Evolutionary conservation across 2,797 vertebrate genomes (phyloP).

Genomic region (Muraenolepis orangiensis): DNA sequence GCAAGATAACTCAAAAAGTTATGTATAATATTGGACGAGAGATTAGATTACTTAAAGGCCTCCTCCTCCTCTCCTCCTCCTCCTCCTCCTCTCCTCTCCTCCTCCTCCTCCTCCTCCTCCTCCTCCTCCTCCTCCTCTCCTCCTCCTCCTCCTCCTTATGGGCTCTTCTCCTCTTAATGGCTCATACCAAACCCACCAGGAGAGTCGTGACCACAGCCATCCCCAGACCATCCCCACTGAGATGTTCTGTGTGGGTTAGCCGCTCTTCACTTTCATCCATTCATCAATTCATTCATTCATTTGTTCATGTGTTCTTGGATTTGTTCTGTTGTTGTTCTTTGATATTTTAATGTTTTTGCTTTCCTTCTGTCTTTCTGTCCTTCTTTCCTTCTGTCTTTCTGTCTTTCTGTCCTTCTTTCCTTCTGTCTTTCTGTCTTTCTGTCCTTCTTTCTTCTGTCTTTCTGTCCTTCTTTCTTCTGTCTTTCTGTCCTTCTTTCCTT

Average conservation of each 20-base stretch:
- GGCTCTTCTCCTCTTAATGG: conserved; percentile 44
- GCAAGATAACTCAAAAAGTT: no score
- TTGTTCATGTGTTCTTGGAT: no score
- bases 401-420: no score
- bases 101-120: conserved; percentile 21
- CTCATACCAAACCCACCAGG: conserved; percentile 67
- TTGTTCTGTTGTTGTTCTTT: no score
- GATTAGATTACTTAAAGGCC: no score
- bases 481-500: neutral
- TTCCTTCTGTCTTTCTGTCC: no score
- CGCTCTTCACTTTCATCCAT: neutral
- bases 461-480: no score
- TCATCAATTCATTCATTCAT: neutral
- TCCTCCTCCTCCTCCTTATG: conserved; percentile 31
- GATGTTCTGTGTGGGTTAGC: no score
- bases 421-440: no score
- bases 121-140: neutral
- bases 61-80: conserved; percentile 28
- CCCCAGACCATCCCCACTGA: conserved; percentile 42
- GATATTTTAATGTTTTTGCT: no score
- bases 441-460: neutral
- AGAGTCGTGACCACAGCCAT: conserved; percentile 54
- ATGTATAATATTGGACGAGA: no score
- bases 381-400: no score
- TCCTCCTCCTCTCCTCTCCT: conserved; percentile 34